phyloP scores from a whole-genome alignment of 2,797 vertebrate species.

The Pangasius krempfi region DNA sequence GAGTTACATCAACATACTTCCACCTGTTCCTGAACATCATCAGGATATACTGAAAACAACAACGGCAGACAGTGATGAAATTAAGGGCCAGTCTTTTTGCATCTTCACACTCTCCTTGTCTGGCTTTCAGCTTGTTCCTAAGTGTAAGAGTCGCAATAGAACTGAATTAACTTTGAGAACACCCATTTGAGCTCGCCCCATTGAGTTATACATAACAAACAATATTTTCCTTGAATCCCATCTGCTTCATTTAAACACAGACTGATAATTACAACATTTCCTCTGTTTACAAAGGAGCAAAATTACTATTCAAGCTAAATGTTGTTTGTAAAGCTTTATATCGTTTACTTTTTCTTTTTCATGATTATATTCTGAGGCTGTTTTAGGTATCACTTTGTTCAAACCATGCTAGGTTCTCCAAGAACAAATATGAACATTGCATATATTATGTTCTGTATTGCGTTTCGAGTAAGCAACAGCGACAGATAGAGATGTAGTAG shows the following conservation, averaged over 20 bases:
- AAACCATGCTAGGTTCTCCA: neutral
- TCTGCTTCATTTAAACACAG: conserved; percentile 42
- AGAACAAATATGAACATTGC: neutral
- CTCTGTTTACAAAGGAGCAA: neutral
- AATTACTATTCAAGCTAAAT: neutral
- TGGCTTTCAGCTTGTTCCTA: neutral
- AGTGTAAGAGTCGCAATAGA: neutral
- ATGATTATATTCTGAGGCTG: neutral
- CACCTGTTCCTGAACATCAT: neutral
- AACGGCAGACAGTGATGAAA: neutral
- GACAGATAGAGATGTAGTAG: neutral
- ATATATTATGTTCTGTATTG: neutral
- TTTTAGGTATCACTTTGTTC: neutral
- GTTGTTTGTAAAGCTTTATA: neutral
- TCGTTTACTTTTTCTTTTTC: neutral
- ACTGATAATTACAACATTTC: conserved; percentile 21
- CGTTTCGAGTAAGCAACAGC: neutral
- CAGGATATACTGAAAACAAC: neutral
- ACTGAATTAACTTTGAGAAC: neutral
- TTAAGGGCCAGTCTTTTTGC: neutral
- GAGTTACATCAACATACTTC: neutral
- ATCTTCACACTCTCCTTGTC: neutral
- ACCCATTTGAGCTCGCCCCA: neutral
- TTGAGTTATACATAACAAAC: conserved; percentile 1
- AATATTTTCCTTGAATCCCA: conserved; percentile 41